Percentiles rank a stretch among this genome's conserved stretches.
These are phyloP conservation scores for Petrosia ficiformis DNA, from an alignment of 37 sponge, comb jelly and placozoan genomes.

Conservation along the genomic window DNA sequence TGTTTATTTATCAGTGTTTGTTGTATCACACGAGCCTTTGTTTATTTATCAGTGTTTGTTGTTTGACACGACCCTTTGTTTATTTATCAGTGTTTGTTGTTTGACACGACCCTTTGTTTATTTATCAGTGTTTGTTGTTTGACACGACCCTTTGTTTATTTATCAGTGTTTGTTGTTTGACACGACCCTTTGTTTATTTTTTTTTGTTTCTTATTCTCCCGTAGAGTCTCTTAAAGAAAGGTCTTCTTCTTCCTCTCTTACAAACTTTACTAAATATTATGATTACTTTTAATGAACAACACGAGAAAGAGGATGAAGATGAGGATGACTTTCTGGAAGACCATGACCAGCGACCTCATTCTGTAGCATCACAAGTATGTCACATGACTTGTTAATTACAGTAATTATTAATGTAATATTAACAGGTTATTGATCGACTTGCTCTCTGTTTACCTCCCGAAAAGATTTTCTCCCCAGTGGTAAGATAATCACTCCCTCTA, in stretches of 20 bases:
- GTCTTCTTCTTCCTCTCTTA: slow-evolving; percentile 52
- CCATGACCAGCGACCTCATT: slow-evolving; percentile 31
- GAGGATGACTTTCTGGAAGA: slow-evolving; percentile 38
- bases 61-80: no score
- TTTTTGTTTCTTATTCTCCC: no score
- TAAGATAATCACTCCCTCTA: slow-evolving; percentile 23
- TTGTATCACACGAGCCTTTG: no score
- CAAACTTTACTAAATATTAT: slow-evolving; percentile 55
- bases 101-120: no score
- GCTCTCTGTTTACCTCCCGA: slow-evolving; percentile 84
- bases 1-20: no score
- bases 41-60: no score
- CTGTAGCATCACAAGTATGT: slow-evolving; percentile 62
- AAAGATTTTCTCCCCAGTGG: slow-evolving; percentile 70
- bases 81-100: no score
- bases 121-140: no score
- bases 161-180: no score
- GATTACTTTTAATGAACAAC: slow-evolving; percentile 36
- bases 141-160: no score
- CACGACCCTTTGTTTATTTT: no score
- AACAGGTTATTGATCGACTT: slow-evolving; percentile 77
- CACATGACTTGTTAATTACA: not conserved
- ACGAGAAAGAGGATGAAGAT: slow-evolving; percentile 49
- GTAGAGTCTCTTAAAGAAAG: slow-evolving; percentile 56
- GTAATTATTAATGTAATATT: not conserved